phyloP scores from a whole-genome alignment of 2,797 vertebrate species.

The Cirrhinus mrigala region DNA sequence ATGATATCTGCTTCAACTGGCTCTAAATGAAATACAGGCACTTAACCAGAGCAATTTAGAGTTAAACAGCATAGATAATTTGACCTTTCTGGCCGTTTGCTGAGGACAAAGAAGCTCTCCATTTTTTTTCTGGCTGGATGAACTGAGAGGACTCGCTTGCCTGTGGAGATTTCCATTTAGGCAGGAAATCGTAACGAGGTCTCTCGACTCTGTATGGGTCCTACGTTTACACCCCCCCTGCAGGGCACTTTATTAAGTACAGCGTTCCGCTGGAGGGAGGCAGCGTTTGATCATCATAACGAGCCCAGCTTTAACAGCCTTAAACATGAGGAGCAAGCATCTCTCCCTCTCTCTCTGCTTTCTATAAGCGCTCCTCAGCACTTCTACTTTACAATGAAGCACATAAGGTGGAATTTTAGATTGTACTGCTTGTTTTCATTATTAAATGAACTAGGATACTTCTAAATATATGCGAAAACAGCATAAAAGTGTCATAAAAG shows the following conservation, averaged over 20 bases:
- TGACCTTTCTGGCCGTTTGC: background rate
- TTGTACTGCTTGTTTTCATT: no score
- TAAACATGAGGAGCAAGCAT: constrained; percentile 77
- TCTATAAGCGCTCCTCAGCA: constrained; percentile 25
- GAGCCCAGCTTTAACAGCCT: constrained; percentile 73
- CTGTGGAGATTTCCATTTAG: constrained; percentile 62
- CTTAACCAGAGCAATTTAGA: background rate
- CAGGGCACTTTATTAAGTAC: constrained; percentile 79
- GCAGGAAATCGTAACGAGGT: constrained; percentile 77
- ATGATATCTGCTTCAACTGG: background rate
- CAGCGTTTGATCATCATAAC: constrained; percentile 80
- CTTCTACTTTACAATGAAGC: background rate
- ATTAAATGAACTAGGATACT: background rate
- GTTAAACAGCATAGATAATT: background rate
- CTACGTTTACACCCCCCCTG: constrained; percentile 74
- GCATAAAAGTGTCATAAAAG: no score
- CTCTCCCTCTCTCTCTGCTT: constrained; percentile 43
- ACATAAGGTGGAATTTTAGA: background rate
- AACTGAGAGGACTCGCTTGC: constrained; percentile 40
- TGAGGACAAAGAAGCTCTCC: background rate
- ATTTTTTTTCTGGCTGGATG: background rate
- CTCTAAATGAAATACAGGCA: background rate
- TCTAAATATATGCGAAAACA: background rate
- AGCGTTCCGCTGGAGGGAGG: constrained; percentile 70
- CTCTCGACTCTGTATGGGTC: constrained; percentile 42